phyloP scores from a whole-genome alignment of 2,113 vertebrate species.

The Cathartes aura region DNA sequence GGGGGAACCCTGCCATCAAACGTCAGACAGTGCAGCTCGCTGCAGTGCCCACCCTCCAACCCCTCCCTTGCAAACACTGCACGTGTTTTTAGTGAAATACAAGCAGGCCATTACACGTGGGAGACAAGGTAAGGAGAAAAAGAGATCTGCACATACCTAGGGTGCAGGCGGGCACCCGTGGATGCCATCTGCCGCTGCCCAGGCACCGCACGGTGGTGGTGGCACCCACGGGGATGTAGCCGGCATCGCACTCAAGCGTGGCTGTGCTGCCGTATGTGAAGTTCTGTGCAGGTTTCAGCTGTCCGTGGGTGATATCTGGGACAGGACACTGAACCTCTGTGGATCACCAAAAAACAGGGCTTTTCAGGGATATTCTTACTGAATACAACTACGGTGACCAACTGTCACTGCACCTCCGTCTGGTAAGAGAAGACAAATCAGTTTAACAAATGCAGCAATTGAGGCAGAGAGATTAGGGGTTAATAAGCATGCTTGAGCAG shows the following conservation, averaged over 20 bases:
- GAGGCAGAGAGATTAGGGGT: not conserved
- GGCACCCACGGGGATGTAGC: not conserved
- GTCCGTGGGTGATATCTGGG: not conserved
- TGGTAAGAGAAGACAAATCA: not conserved
- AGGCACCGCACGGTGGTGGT: not conserved
- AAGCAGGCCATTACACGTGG: rapidly evolving
- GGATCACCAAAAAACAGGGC: not conserved
- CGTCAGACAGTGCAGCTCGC: rapidly evolving
- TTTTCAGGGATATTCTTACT: not conserved
- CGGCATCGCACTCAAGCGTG: not conserved
- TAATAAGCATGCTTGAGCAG: not conserved
- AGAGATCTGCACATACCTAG: not conserved
- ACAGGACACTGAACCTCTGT: not conserved
- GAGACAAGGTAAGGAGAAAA: too few relatives aligned
- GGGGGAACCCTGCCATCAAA: not conserved
- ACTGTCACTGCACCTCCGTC: rapidly evolving
- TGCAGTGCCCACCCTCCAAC: rapidly evolving
- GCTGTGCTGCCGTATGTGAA: slow-evolving; percentile 3
- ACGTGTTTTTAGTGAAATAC: rapidly evolving
- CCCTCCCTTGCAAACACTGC: not conserved
- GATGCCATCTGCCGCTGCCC: not conserved
- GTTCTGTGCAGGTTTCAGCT: not conserved
- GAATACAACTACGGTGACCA: rapidly evolving
- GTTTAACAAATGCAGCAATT: rapidly evolving
- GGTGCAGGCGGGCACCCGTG: slow-evolving; percentile 17